Evolutionary conservation across 64 coral and sea anemone genomes (phyloP).

Genomic region (Pocillopora verrucosa): DNA sequence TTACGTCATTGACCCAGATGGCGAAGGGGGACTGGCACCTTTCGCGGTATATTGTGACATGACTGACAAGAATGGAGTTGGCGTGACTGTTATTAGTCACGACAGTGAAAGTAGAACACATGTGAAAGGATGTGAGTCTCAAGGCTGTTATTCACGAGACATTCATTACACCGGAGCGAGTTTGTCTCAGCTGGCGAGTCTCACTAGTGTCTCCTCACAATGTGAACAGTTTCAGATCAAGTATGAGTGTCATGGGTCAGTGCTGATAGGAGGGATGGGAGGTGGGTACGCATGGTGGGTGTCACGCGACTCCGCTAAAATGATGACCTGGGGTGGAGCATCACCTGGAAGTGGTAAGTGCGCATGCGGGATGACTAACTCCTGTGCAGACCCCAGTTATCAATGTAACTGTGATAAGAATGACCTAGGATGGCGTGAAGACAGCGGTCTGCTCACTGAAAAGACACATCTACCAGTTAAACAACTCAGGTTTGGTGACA

Average conservation of each 20-base stretch:
- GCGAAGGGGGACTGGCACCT: background rate
- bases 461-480: constrained; percentile 8
- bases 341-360: background rate
- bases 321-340: constrained; percentile 40
- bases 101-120: background rate
- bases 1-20: background rate
- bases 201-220: background rate
- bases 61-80: background rate
- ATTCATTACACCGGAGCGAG: background rate
- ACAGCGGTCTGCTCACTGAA: constrained; percentile 21
- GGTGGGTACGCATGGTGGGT: constrained; percentile 13
- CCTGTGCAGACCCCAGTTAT: background rate
- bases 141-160: background rate
- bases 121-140: background rate
- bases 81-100: constrained; percentile 15
- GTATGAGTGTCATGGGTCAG: background rate
- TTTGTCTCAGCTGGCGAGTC: background rate
- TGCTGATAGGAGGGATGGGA: background rate
- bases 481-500: constrained; percentile 25
- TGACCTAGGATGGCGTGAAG: background rate
- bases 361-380: constrained; percentile 11
- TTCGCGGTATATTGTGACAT: background rate
- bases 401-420: background rate
- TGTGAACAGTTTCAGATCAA: constrained; percentile 43
- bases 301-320: background rate